Conservation (phyloP, 2,888 invertebrate genomes). For the Tubulanus polymorphus region DNA sequence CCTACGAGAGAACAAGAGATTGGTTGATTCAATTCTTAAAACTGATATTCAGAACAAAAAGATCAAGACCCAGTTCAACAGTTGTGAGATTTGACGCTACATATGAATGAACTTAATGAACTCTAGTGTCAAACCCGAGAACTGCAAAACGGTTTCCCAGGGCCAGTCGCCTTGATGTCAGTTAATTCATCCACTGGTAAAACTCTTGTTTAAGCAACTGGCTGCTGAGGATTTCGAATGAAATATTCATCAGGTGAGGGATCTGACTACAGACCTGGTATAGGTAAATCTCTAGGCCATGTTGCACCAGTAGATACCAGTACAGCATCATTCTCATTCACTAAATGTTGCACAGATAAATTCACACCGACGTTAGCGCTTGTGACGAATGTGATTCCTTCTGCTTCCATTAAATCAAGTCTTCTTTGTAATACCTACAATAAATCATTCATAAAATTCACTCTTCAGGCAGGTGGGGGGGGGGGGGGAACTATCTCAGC, state of each 20-base stretch:
- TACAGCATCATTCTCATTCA: constrained; percentile 75
- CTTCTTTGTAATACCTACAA: constrained; percentile 72
- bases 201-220: too few species aligned
- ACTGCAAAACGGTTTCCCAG: too few species aligned
- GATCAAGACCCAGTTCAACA: too few species aligned
- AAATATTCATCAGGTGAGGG: too few species aligned
- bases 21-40: too few species aligned
- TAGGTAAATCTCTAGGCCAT: constrained; percentile 83
- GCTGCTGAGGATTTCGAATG: too few species aligned
- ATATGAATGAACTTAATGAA: too few species aligned
- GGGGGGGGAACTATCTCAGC: background rate
- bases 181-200: too few species aligned
- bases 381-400: constrained; percentile 87
- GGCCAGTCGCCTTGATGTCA: too few species aligned
- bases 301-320: constrained; percentile 91
- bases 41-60: too few species aligned
- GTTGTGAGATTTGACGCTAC: too few species aligned
- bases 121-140: too few species aligned
- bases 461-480: background rate
- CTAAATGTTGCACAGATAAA: constrained; percentile 66
- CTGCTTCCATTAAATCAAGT: constrained; percentile 77
- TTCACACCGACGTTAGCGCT: constrained; percentile 88
- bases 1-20: constrained; percentile 66
- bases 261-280: constrained; percentile 47
- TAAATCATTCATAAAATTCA: background rate